These are phyloP conservation scores for Entomobrya proxima DNA, from an alignment of 2,888 invertebrate species.

Conservation along the genomic window DNA sequence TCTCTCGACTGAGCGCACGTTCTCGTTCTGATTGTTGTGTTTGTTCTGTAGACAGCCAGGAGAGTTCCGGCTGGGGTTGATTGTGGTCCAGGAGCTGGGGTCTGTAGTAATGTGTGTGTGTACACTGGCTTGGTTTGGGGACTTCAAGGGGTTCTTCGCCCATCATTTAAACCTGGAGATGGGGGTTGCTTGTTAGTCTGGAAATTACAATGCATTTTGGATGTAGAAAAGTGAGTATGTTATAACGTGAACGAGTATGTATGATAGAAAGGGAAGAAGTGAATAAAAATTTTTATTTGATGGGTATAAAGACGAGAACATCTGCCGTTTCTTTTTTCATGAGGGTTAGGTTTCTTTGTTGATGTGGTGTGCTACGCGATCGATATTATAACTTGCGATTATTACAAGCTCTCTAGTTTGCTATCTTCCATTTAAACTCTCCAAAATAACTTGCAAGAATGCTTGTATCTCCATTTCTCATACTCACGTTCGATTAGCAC, in stretches of 20 bases:
- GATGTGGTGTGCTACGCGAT: too few relatives aligned
- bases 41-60: slow-evolving; percentile 3
- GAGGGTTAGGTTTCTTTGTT: not conserved
- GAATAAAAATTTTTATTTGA: not conserved
- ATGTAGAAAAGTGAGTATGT: too few relatives aligned
- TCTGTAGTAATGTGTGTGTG: slow-evolving; percentile 26
- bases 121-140: slow-evolving; percentile 56
- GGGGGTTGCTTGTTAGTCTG: not conserved
- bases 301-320: not conserved
- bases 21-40: slow-evolving; percentile 34
- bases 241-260: not conserved
- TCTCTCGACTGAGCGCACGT: slow-evolving; percentile 23
- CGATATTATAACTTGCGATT: too few relatives aligned
- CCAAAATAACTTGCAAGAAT: too few relatives aligned
- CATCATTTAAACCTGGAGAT: slow-evolving; percentile 45
- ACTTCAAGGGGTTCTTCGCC: slow-evolving; percentile 73
- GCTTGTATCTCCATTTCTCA: too few relatives aligned
- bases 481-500: too few relatives aligned
- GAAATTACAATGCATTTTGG: too few relatives aligned
- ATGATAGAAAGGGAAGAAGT: not conserved
- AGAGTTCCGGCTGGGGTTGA: not conserved
- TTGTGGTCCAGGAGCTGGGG: slow-evolving; percentile 23
- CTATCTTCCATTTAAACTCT: too few relatives aligned
- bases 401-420: too few relatives aligned
- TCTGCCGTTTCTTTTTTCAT: not conserved